A percentile compares a stretch with the other conserved stretches of the same genome.
phyloP scores from a whole-genome alignment of 2,113 vertebrate species.

The Plecotus auritus region DNA sequence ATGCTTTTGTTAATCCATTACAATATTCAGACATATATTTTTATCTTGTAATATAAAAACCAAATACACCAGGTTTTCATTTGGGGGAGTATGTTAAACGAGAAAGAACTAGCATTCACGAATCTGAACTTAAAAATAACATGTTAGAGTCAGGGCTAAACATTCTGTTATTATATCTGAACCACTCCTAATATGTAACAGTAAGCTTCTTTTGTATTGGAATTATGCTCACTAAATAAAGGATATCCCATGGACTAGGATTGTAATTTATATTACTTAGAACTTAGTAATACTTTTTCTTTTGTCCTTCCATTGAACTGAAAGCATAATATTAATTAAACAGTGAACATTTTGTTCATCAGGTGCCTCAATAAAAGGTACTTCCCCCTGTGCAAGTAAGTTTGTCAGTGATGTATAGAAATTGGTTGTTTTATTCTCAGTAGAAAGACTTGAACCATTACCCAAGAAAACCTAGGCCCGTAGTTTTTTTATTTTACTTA shows the following conservation, averaged over 20 bases:
- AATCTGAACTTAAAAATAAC: conserved; percentile 10
- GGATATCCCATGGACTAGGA: neutral
- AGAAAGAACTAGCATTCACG: conserved; percentile 5
- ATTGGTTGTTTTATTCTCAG: neutral
- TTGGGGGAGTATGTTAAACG: neutral
- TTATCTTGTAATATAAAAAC: neutral
- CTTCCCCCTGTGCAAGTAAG: neutral
- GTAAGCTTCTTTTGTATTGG: neutral
- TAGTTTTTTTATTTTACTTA: neutral
- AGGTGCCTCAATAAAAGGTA: neutral
- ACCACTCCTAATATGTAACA: neutral
- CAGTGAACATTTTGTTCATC: neutral
- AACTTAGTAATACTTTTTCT: neutral
- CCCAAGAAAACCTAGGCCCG: neutral
- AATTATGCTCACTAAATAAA: neutral
- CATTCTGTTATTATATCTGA: neutral
- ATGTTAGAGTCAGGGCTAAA: neutral
- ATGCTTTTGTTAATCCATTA: conserved; percentile 6
- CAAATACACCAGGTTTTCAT: neutral
- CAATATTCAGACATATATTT: neutral
- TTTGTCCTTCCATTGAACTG: conserved; percentile 19
- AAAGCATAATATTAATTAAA: neutral
- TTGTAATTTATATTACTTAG: neutral
- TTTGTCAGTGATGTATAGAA: neutral
- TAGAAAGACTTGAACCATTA: conserved; percentile 11